These are phyloP conservation scores for Falco rusticolus DNA, from an alignment of 2,797 vertebrate genomes.

Conservation along the genomic window DNA sequence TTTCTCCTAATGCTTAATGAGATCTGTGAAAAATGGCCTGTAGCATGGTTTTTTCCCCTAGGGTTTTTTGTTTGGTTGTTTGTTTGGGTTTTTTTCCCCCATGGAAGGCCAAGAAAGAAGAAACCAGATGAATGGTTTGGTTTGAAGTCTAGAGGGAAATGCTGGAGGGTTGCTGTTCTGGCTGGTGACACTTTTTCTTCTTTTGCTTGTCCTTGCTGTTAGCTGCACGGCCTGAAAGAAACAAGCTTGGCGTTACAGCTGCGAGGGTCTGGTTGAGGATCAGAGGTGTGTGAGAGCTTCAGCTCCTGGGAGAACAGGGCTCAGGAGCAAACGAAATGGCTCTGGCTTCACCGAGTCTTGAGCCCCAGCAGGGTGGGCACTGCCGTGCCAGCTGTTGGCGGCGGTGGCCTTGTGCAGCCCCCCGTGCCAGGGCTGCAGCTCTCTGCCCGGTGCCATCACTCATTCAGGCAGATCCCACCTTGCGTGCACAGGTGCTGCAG, in stretches of 20 bases:
- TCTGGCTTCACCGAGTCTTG: not conserved
- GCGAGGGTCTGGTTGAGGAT: not conserved
- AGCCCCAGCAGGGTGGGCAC: not conserved
- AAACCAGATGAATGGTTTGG: not conserved
- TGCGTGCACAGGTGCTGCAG: fast-evolving
- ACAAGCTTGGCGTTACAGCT: not conserved
- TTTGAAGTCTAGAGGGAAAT: not conserved
- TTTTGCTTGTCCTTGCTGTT: not conserved
- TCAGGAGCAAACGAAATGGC: not conserved
- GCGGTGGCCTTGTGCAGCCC: not conserved
- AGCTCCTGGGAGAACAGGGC: not conserved
- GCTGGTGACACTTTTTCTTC: not conserved
- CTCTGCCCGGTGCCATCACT: fast-evolving
- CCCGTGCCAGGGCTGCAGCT: fast-evolving
- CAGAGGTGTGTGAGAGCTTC: not conserved
- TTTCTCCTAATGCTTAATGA: not conserved
- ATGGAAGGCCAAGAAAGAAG: not conserved
- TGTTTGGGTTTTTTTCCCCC: no score
- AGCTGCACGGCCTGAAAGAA: not conserved
- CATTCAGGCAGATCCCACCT: not conserved
- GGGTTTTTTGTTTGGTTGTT: not conserved
- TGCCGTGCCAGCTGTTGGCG: not conserved
- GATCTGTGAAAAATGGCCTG: not conserved
- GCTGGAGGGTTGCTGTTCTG: not conserved
- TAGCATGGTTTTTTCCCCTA: fast-evolving